Base-by-base conservation (phyloP, 1,140 invertebrate species). In the Temnothorax nylanderi region DNA sequence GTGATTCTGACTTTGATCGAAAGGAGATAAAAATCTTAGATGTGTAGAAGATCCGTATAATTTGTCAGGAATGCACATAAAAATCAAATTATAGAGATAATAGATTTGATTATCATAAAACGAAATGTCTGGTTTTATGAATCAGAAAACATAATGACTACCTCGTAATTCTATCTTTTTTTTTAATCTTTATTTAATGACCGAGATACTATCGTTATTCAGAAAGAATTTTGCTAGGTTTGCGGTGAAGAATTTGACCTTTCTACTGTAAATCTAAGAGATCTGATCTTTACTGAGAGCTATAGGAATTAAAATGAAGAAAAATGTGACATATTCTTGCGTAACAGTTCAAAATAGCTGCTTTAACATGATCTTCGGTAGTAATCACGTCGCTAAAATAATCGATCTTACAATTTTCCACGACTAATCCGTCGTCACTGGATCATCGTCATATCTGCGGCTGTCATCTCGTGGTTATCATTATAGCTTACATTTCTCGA, bases 11-110 rank as follows among this genome's bases (percentile, higher is more conserved):
- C 10, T 32, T 62, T 60, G n/a, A 69, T 65, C 11, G 18, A 1
- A 21, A 41, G 26, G 47, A 37, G 49, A 64, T 65, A 54, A 71
- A 81, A 67, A 26, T 54, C 13, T 41, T 13, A 26, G 1, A 10
- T 21, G 34, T n/a, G 10, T n/a, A 16, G 41, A 26, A 7, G 3
- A 44, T 44, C 26, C 10, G 21, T 26, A 16, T 74, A 72, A 80
- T 80, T 67, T 74, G 18, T 60, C 8, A 26, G 37, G 26, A 47
- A 74, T 60, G 37, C 13, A 47, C 26, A 58, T 82, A 82, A 72
- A 82, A 72, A 56, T 58, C 26, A 47, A 58, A 47, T 74, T 82
- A 21, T 37, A 60, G 37, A 21, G 10, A 47, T n/a, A 21, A 60
- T 60, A 71, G n/a, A 56, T 60, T 41, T 72, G 37, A 80, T 41